phyloP scores from a whole-genome alignment of 2,797 vertebrate genomes.

The Myotis myotis region DNA sequence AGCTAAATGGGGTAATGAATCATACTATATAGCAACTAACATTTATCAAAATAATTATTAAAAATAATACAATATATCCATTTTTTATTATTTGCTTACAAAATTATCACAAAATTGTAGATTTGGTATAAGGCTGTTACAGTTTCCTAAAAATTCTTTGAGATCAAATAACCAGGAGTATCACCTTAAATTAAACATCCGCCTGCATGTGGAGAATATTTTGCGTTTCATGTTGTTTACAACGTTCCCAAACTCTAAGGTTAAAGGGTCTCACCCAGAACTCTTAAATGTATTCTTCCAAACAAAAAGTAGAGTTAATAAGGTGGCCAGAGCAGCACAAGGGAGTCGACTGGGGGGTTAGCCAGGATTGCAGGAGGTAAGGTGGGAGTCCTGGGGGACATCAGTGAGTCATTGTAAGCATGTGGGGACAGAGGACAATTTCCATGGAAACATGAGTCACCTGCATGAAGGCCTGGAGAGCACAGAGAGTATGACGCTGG shows the following conservation, averaged over 20 bases:
- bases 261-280: background rate
- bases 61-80: background rate
- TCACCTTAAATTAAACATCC: background rate
- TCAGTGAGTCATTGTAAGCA: background rate
- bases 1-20: background rate
- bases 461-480: background rate
- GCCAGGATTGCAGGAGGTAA: background rate
- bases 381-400: background rate
- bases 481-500: rapidly evolving
- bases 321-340: background rate
- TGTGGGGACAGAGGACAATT: background rate
- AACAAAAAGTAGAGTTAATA: background rate
- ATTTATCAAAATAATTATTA: background rate
- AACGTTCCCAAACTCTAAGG: background rate
- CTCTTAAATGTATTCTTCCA: background rate
- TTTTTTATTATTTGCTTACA: background rate
- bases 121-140: background rate
- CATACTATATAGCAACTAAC: background rate
- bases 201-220: background rate
- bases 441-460: background rate
- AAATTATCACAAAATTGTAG: background rate
- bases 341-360: background rate
- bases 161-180: background rate
- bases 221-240: background rate
- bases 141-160: background rate